Conservation (phyloP, 2,888 invertebrate genomes). For the Aphrophora alni region DNA sequence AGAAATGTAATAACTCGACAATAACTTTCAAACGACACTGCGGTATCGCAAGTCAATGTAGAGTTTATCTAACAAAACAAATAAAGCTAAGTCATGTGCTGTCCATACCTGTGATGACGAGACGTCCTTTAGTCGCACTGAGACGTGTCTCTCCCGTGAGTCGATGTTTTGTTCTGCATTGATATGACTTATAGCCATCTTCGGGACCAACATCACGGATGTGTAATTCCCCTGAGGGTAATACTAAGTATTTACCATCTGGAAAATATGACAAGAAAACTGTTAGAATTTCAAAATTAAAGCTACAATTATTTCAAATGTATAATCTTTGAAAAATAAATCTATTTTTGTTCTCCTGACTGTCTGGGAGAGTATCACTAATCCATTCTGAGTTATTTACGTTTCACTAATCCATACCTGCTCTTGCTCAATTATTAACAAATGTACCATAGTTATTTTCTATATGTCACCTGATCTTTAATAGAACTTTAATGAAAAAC, state of each 20-base stretch:
- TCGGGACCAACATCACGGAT: constrained; percentile 94
- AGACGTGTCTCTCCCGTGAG: constrained; percentile 91
- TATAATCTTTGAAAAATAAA: too few species aligned
- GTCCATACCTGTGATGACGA: constrained; percentile 93
- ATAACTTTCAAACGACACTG: background rate
- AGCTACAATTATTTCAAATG: background rate
- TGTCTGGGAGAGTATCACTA: too few species aligned
- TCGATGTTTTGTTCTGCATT: constrained; percentile 92
- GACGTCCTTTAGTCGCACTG: constrained; percentile 90
- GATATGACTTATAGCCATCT: constrained; percentile 93
- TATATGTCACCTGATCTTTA: too few species aligned
- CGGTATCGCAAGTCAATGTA: background rate
- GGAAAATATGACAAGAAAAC: constrained; percentile 47
- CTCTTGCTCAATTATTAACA: too few species aligned
- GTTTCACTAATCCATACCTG: too few species aligned
- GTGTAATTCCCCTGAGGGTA: constrained; percentile 94
- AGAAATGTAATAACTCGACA: background rate
- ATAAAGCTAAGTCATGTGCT: background rate
- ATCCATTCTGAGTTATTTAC: too few species aligned
- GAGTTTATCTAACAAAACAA: background rate
- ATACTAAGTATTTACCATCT: constrained; percentile 95
- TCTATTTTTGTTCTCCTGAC: too few species aligned
- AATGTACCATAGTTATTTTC: too few species aligned
- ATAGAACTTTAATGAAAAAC: too few species aligned
- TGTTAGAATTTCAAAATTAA: background rate